A percentile compares a stretch with the other conserved stretches of the same genome.
Conservation (phyloP, 2,113 vertebrate species). For the Mohoua ochrocephala region DNA sequence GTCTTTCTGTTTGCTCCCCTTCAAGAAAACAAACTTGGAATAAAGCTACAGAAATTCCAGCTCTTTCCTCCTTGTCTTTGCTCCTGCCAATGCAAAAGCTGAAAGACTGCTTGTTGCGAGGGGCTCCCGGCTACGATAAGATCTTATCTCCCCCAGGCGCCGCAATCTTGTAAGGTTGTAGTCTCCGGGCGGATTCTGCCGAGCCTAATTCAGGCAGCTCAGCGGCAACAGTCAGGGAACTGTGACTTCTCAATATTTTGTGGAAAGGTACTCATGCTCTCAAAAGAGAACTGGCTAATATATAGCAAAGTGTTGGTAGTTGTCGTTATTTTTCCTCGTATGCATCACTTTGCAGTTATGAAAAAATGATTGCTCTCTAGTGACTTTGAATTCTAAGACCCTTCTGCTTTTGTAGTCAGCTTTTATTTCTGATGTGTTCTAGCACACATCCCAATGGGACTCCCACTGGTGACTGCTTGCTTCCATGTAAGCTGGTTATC, state of each 20-base stretch:
- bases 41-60: too few relatives aligned
- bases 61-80: too few relatives aligned
- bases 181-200: too few relatives aligned
- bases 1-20: too few relatives aligned
- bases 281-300: neutral
- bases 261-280: neutral
- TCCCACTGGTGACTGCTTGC: neutral
- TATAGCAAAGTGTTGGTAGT: neutral
- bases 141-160: too few relatives aligned
- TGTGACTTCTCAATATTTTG: neutral
- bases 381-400: neutral
- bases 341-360: neutral
- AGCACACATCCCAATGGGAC: neutral
- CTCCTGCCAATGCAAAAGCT: too few relatives aligned
- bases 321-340: neutral
- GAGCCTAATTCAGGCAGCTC: too few relatives aligned
- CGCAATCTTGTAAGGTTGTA: too few relatives aligned
- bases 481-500: neutral
- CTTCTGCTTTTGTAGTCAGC: neutral
- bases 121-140: too few relatives aligned
- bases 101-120: too few relatives aligned
- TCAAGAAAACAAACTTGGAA: too few relatives aligned
- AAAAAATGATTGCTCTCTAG: neutral
- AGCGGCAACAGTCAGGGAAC: too few relatives aligned
- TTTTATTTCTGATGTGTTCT: neutral